phyloP scores from a whole-genome alignment of 2,888 invertebrate species.

The Agriopis leucophaearia region DNA sequence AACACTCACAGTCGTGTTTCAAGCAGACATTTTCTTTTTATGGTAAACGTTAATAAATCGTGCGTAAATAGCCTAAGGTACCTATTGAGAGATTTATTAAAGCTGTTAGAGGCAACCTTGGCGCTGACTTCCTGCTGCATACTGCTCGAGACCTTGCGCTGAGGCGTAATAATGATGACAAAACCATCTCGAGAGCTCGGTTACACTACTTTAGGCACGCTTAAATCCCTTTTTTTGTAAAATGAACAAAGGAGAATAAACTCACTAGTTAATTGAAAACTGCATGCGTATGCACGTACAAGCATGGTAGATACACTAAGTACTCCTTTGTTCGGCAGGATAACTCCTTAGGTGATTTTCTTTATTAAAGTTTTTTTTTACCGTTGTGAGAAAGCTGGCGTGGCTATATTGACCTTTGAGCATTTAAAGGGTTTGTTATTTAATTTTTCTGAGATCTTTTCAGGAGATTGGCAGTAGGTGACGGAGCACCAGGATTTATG shows the following conservation, averaged over 20 bases:
- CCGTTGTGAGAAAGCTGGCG: too few relatives aligned
- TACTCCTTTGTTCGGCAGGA: too few relatives aligned
- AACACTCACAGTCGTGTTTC: conserved; percentile 4
- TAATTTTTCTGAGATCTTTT: too few relatives aligned
- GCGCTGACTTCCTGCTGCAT: conserved; percentile 76
- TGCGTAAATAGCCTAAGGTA: conserved; percentile 51
- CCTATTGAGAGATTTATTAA: conserved; percentile 62
- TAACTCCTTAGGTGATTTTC: too few relatives aligned
- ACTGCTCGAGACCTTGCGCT: conserved; percentile 75
- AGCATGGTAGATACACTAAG: too few relatives aligned
- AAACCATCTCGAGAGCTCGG: conserved; percentile 59
- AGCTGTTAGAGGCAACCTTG: conserved; percentile 66
- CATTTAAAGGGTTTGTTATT: too few relatives aligned
- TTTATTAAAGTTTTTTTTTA: too few relatives aligned
- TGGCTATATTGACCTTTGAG: too few relatives aligned
- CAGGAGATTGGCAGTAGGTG: too few relatives aligned
- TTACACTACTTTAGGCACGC: conserved; percentile 42
- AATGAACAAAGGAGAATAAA: background rate
- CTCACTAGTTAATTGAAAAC: too few relatives aligned
- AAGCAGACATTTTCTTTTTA: conserved; percentile 36
- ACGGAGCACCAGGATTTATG: too few relatives aligned
- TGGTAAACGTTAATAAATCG: conserved; percentile 52
- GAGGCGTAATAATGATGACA: conserved; percentile 67
- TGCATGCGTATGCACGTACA: too few relatives aligned
- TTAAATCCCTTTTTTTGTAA: background rate